Conservation (phyloP, 2,888 invertebrate species). For the Amphipoea lucens region DNA sequence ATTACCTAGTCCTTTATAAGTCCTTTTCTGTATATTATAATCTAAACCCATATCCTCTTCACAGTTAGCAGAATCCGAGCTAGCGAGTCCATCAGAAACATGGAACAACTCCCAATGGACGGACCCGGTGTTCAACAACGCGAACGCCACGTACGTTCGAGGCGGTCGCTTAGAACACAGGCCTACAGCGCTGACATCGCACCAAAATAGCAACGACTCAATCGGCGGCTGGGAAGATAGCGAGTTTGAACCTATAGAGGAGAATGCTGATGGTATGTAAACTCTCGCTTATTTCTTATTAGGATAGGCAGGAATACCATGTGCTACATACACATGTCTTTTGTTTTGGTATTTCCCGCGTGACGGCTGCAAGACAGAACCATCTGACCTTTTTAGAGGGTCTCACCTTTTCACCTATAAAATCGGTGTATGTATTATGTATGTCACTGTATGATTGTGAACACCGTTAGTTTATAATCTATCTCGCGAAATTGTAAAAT, state of each 20-base stretch:
- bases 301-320: background rate
- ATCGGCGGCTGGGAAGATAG: conserved; percentile 94
- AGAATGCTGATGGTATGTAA: conserved; percentile 89
- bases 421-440: background rate
- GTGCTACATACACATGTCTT: background rate
- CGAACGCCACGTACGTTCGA: conserved; percentile 81
- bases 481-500: too few relatives aligned
- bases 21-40: conserved; percentile 35
- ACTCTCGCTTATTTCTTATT: background rate
- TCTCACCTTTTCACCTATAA: background rate
- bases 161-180: conserved; percentile 72
- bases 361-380: background rate
- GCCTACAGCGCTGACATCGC: conserved; percentile 78
- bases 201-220: conserved; percentile 89
- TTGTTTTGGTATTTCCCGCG: background rate
- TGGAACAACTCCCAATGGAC: conserved; percentile 90
- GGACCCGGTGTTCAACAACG: conserved; percentile 76
- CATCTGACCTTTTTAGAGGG: background rate
- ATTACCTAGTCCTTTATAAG: background rate
- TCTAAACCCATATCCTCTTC: conserved; percentile 7
- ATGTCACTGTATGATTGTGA: background rate
- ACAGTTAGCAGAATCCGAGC: conserved; percentile 88
- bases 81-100: conserved; percentile 91
- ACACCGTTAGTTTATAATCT: background rate
- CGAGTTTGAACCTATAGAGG: conserved; percentile 95